These are phyloP conservation scores for Lordiphosa collinella DNA, from an alignment of 1,140 invertebrate species.

Conservation along the genomic window DNA sequence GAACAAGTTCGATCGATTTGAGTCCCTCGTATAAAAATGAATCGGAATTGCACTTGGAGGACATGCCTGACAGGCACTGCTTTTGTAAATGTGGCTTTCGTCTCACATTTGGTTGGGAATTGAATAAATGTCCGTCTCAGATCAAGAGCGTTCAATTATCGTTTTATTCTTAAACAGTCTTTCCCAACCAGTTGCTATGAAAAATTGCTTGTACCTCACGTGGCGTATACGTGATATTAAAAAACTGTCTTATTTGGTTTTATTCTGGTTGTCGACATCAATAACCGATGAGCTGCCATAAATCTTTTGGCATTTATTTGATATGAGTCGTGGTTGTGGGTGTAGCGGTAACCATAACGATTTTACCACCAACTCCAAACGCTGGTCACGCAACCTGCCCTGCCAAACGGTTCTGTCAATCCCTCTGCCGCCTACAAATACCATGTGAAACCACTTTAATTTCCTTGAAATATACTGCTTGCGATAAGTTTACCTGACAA, in stretches of 20 bases:
- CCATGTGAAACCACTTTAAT: slow-evolving; percentile 46
- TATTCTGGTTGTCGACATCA: slow-evolving; percentile 33
- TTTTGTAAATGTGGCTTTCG: too few relatives aligned
- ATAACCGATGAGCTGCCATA: slow-evolving; percentile 55
- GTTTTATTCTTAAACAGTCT: too few relatives aligned
- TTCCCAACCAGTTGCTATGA: background rate
- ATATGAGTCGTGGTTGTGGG: background rate
- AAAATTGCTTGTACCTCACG: background rate
- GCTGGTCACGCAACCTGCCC: slow-evolving; percentile 16
- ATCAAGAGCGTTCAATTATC: background rate
- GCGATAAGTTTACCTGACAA: slow-evolving; percentile 70
- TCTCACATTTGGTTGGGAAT: too few relatives aligned
- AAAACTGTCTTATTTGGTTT: slow-evolving; percentile 22
- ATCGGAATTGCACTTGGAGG: too few relatives aligned
- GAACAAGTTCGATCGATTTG: too few relatives aligned
- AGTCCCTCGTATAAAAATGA: too few relatives aligned
- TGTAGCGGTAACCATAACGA: slow-evolving; percentile 27
- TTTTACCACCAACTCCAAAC: slow-evolving; percentile 19
- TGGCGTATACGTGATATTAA: slow-evolving; percentile 24
- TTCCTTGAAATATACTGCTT: slow-evolving; percentile 60
- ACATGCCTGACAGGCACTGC: too few relatives aligned
- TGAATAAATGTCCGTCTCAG: too few relatives aligned
- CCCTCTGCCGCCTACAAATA: background rate
- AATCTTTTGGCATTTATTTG: slow-evolving; percentile 44
- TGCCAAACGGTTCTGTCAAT: background rate